Evolutionary conservation across 23 tunicate species (phyloP), one percentile per base, ranked within the genome.

Genomic region (Aplidium turbinatum): DNA sequence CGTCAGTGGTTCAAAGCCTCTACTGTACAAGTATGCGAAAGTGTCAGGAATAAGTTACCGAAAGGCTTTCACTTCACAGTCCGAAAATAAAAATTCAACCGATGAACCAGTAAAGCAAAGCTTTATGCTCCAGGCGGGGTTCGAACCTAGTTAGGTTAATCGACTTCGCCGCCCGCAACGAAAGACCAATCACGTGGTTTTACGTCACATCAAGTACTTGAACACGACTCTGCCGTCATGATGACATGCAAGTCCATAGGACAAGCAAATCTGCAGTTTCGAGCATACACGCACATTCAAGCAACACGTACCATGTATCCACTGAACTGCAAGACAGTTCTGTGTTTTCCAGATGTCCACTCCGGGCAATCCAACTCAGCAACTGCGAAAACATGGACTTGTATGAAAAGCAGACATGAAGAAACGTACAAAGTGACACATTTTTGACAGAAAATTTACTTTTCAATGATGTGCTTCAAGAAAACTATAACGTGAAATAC

Each of bases 311-410:
- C 96, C 75, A 76, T 53, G 51, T 81, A 80, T 53, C 96, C 47
- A 9, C 72, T 72, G 54, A 88, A 73, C n/a, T 73, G 70, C 31
- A 88, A 38, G 61, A 88, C 96, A 21, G 75, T 75, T 64, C 87
- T 53, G 54, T 88, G 96, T 57, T 84, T 88, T 57, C 96, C 87
- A 33, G 87, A 81, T 29, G 70, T 88, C 96, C 96, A 88, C 63
- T 88, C 83, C 16, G 87, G 69, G 58, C 68, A 72, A 22, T 88
- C 73, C 57, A 88, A 48, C 21, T 81, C 51, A 31, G 77, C 77
- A 11, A 35, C 72, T 65, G 27, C 19, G 5, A 35, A 60, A 30
- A 4, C 30, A 4, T 29, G 21, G 23, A 11, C 21, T n/a, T 11
- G 61, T n/a, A 16, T 42, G 13, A 42, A 42, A 42, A n/a, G n/a